Percentiles rank a stretch among this genome's conserved stretches.
Conservation (phyloP, 2,797 vertebrate genomes). For the Urophycis tenuis region DNA sequence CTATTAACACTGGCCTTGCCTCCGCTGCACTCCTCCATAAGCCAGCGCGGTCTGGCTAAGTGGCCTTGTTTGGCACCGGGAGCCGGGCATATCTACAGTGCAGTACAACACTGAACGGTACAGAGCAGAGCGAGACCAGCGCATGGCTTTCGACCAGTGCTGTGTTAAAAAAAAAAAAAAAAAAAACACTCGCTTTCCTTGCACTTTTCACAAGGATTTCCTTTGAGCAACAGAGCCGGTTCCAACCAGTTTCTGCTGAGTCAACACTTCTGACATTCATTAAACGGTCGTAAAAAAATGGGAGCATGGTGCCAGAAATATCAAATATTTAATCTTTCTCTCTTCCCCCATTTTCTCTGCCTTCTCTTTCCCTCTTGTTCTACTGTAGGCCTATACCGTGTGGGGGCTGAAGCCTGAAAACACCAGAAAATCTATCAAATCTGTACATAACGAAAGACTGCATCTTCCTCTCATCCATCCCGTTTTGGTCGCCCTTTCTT, state of each 20-base stretch:
- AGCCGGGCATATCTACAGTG: neutral
- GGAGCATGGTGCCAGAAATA: neutral
- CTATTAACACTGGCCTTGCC: constrained; percentile 33
- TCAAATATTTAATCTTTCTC: neutral
- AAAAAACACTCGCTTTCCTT: neutral
- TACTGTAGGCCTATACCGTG: neutral
- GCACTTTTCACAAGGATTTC: neutral
- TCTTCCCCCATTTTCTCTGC: neutral
- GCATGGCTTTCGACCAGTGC: constrained; percentile 1
- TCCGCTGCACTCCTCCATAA: neutral
- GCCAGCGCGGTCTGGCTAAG: constrained; percentile 10
- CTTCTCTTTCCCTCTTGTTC: neutral
- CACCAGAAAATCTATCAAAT: constrained; percentile 22
- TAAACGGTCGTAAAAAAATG: neutral
- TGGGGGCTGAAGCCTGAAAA: neutral
- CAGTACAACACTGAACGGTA: neutral
- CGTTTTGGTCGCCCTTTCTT: neutral
- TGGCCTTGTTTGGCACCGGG: constrained; percentile 1
- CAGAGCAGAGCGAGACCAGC: constrained; percentile 15
- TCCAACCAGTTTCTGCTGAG: neutral
- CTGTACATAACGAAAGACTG: constrained; percentile 30
- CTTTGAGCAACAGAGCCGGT: neutral
- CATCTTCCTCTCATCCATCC: neutral
- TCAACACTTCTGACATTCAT: neutral
- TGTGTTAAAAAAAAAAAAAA: neutral